Conservation (phyloP, 2,797 vertebrate genomes). For the Periparus ater region DNA sequence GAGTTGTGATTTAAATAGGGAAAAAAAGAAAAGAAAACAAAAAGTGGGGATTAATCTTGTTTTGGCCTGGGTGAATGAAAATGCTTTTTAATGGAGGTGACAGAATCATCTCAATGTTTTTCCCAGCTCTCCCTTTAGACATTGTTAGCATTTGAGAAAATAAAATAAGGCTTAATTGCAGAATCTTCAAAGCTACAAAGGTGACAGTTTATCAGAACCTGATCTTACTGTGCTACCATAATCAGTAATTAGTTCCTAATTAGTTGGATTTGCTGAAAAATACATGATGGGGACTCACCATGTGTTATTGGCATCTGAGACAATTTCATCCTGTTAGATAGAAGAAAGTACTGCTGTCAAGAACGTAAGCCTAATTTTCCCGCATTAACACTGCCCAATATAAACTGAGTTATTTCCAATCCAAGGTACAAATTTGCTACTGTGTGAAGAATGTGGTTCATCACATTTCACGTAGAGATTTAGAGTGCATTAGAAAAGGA, state of each 20-base stretch:
- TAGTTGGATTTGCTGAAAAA: slow-evolving; percentile 57
- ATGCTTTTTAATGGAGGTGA: not conserved
- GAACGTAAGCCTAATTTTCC: not conserved
- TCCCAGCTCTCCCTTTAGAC: not conserved
- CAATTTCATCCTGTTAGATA: not conserved
- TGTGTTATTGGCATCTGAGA: slow-evolving; percentile 52
- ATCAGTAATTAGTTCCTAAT: slow-evolving; percentile 57
- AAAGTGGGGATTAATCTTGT: not conserved
- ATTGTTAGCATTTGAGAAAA: not conserved
- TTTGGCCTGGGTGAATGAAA: not conserved
- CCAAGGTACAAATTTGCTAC: slow-evolving; percentile 14
- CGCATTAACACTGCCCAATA: not conserved
- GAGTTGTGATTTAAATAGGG: not conserved
- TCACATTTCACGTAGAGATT: not conserved
- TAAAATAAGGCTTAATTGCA: slow-evolving; percentile 45
- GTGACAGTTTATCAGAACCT: slow-evolving; percentile 46
- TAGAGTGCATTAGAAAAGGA: not conserved
- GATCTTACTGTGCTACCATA: slow-evolving; percentile 22
- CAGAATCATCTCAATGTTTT: not conserved
- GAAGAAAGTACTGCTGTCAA: not conserved
- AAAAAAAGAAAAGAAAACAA: not conserved
- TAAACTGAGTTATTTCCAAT: not conserved
- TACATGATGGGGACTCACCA: slow-evolving; percentile 13
- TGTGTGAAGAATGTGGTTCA: not conserved
- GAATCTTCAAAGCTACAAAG: slow-evolving; percentile 56